Conservation (phyloP, 2,797 vertebrate species). For the Cynodonichthys magdalenae region DNA sequence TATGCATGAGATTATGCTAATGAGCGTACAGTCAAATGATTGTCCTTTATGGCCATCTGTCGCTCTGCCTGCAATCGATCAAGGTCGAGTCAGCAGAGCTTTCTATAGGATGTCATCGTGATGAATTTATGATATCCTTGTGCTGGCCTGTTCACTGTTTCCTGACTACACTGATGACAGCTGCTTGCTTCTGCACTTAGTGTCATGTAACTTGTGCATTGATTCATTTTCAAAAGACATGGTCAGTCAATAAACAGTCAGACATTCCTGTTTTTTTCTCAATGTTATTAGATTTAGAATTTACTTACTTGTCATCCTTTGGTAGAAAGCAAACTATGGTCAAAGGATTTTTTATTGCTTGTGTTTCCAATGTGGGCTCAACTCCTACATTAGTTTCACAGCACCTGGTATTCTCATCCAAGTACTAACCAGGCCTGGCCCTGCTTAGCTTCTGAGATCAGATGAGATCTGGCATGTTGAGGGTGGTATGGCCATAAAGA, state of each 20-base stretch:
- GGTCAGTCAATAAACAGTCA: conserved; percentile 34
- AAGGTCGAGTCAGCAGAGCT: conserved; percentile 70
- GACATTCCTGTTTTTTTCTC: conserved; percentile 15
- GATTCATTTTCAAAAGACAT: conserved; percentile 46
- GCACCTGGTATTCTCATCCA: too few relatives aligned
- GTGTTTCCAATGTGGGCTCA: too few relatives aligned
- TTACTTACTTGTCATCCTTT: too few relatives aligned
- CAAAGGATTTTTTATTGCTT: too few relatives aligned
- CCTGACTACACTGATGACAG: conserved; percentile 49
- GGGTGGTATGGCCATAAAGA: too few relatives aligned
- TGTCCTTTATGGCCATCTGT: conserved; percentile 82
- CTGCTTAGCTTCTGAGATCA: too few relatives aligned
- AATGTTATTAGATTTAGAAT: too few relatives aligned
- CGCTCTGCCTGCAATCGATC: conserved; percentile 72
- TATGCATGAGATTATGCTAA: conserved; percentile 76
- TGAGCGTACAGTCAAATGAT: conserved; percentile 73
- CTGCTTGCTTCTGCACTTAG: conserved; percentile 31
- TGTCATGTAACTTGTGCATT: conserved; percentile 45
- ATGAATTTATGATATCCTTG: conserved; percentile 70
- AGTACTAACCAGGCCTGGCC: too few relatives aligned
- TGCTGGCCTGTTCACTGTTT: conserved; percentile 52
- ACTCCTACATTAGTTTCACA: too few relatives aligned
- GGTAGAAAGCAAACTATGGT: too few relatives aligned
- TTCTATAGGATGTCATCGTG: conserved; percentile 58
- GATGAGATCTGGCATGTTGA: too few relatives aligned